Conservation (phyloP, 2,113 vertebrate genomes). For the Zapornia atra region DNA sequence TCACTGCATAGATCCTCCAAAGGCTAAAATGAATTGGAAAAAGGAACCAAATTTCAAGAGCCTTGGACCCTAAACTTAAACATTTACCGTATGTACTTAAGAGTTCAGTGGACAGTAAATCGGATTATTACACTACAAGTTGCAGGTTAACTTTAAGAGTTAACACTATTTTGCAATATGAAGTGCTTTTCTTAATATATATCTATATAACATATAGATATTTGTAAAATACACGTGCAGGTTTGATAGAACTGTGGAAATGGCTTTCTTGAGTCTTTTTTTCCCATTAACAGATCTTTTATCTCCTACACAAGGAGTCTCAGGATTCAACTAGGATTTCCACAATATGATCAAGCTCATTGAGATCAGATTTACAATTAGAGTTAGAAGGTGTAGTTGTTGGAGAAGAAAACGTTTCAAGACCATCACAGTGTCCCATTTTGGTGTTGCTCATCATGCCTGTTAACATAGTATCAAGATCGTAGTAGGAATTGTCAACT, state of each 20-base stretch:
- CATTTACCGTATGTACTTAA: background rate
- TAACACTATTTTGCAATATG: constrained; percentile 70
- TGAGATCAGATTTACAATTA: constrained; percentile 91
- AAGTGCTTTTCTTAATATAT: constrained; percentile 62
- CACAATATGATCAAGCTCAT: constrained; percentile 96
- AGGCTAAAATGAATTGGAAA: background rate
- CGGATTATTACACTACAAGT: constrained; percentile 23
- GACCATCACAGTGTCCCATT: constrained; percentile 86
- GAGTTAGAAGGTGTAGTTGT: constrained; percentile 80
- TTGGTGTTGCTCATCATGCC: constrained; percentile 89
- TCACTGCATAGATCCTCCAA: background rate
- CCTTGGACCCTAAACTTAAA: background rate
- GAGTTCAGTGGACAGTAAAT: background rate
- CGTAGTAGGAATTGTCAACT: constrained; percentile 91
- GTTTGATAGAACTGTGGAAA: constrained; percentile 45
- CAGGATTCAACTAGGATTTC: constrained; percentile 97
- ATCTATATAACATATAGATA: constrained; percentile 67
- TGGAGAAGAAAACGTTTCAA: constrained; percentile 84
- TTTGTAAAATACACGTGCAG: constrained; percentile 60
- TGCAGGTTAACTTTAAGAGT: constrained; percentile 62
- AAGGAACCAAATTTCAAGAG: constrained; percentile 22
- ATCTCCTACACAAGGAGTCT: constrained; percentile 28
- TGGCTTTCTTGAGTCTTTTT: constrained; percentile 12
- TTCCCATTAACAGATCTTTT: background rate
- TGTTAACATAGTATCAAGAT: constrained; percentile 93